Evolutionary conservation across 2,797 vertebrate species (phyloP).

Genomic region (Erithacus rubecula): DNA sequence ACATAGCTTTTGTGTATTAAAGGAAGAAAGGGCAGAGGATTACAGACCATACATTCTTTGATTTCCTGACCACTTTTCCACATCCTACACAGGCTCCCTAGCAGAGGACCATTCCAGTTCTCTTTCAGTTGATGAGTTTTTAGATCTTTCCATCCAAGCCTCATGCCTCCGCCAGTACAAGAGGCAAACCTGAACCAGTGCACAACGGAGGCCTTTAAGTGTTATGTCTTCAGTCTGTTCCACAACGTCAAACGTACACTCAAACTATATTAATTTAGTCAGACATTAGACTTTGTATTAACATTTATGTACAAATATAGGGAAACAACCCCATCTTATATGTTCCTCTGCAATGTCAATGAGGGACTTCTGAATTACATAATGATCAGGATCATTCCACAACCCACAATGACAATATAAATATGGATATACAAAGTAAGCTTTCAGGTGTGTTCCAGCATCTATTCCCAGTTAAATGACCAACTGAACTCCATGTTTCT

Average conservation of each 20-base stretch:
- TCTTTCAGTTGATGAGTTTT: background rate
- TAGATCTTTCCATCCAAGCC: background rate
- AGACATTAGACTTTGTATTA: background rate
- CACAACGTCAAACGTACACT: background rate
- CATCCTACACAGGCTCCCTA: background rate
- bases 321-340: background rate
- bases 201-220: background rate
- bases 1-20: background rate
- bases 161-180: background rate
- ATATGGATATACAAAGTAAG: background rate
- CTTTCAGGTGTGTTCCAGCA: background rate
- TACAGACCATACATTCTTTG: accelerated
- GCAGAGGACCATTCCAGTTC: background rate
- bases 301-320: background rate
- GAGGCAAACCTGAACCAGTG: background rate
- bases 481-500: background rate
- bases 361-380: background rate
- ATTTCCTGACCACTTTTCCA: background rate
- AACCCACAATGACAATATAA: background rate
- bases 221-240: accelerated
- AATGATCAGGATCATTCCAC: background rate
- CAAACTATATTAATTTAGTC: background rate
- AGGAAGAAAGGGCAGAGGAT: background rate
- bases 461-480: background rate
- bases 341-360: background rate